Evolutionary conservation across 2,113 vertebrate species (phyloP).

Genomic region (Phrynocephalus versicolor): DNA sequence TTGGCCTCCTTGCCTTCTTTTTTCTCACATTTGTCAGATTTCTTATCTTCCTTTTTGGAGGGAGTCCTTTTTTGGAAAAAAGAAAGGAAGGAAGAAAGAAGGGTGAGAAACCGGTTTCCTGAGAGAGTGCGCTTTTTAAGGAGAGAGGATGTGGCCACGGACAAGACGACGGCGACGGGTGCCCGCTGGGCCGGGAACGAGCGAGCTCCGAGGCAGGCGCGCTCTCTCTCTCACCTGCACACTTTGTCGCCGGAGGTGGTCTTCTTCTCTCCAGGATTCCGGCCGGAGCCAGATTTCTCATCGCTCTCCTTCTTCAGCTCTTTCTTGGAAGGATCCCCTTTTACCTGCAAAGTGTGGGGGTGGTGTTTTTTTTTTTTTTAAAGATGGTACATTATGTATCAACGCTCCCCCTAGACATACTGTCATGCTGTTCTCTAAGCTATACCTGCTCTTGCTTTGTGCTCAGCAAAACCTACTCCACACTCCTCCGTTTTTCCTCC

Average conservation of each 20-base stretch:
- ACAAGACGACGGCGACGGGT: too few relatives aligned
- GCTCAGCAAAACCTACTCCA: too few relatives aligned
- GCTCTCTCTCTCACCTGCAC: constrained; percentile 76
- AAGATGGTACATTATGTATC: not conserved
- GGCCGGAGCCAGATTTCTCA: constrained; percentile 84
- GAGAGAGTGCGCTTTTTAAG: not conserved
- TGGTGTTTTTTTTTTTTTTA: constrained; percentile 9
- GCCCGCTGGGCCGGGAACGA: too few relatives aligned
- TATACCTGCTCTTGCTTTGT: not conserved
- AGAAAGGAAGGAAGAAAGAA: not conserved
- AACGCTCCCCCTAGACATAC: not conserved
- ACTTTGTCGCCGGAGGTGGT: constrained; percentile 78
- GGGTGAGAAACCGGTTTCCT: not conserved
- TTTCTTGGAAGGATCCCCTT: constrained; percentile 96
- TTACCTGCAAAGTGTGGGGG: too few relatives aligned
- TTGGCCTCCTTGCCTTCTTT: constrained; percentile 90
- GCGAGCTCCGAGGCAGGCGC: too few relatives aligned
- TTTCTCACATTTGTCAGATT: constrained; percentile 88
- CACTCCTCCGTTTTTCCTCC: not conserved
- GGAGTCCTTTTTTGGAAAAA: constrained; percentile 74
- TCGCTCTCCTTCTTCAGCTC: constrained; percentile 93
- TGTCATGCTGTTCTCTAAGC: too few relatives aligned
- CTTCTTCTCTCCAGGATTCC: constrained; percentile 86
- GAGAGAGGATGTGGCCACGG: too few relatives aligned
- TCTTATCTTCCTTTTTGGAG: constrained; percentile 95